Percentiles rank a stretch among this genome's conserved stretches.
Evolutionary conservation across 1,140 invertebrate genomes (phyloP).

Genomic region (Mizuhopecten yessoensis): DNA sequence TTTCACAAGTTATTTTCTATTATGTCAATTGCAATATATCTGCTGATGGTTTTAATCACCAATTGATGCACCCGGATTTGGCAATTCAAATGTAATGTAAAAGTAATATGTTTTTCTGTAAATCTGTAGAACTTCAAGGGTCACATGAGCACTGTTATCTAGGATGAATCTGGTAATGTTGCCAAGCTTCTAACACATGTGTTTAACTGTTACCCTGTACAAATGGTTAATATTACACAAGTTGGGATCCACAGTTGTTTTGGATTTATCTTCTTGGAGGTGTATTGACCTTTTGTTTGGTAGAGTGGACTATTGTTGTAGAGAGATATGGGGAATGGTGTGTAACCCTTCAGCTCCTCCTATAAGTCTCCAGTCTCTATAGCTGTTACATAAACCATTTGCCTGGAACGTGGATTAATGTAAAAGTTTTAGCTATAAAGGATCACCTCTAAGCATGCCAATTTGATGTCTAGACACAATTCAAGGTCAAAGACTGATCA

Average conservation of each 20-base stretch:
- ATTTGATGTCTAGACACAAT: neutral
- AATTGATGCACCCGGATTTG: neutral
- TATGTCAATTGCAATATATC: neutral
- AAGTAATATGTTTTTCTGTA: neutral
- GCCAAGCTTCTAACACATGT: neutral
- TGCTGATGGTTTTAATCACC: neutral
- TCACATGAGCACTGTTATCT: neutral
- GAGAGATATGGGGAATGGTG: neutral
- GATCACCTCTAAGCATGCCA: too few relatives aligned
- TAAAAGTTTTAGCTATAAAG: neutral
- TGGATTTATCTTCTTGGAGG: neutral
- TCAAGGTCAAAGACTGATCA: too few relatives aligned
- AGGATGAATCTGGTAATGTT: neutral
- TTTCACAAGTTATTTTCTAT: too few relatives aligned
- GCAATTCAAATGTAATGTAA: neutral
- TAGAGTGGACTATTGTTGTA: neutral
- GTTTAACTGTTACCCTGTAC: neutral
- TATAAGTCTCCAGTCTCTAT: neutral
- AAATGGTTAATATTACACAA: neutral
- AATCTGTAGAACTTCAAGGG: neutral
- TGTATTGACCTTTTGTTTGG: neutral
- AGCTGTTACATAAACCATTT: neutral
- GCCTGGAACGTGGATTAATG: neutral
- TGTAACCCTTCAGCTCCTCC: neutral
- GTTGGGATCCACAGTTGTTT: neutral